Evolutionary conservation across 1,140 invertebrate genomes (phyloP).

Genomic region (Tetramorium simillimum): DNA sequence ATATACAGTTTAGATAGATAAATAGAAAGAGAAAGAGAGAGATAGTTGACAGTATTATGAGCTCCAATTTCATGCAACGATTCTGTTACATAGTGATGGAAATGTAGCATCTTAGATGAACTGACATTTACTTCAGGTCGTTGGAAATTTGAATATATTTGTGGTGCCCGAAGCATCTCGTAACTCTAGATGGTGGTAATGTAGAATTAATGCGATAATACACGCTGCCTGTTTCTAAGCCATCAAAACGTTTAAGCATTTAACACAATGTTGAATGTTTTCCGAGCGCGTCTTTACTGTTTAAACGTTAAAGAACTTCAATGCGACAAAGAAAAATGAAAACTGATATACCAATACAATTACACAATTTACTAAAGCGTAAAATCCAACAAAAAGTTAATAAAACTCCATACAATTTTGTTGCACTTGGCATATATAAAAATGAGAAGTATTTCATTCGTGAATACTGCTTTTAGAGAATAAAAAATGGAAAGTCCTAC

Average conservation of each 20-base stretch:
- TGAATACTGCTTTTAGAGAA: not conserved
- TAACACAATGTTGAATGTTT: conserved; percentile 13
- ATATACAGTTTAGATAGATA: conserved; percentile 18
- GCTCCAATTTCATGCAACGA: conserved; percentile 60
- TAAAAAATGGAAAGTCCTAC: not conserved
- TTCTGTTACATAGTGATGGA: conserved; percentile 62
- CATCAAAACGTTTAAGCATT: conserved; percentile 23
- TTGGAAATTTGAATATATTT: conserved; percentile 58
- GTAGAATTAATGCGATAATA: conserved; percentile 34
- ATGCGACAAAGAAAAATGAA: not conserved
- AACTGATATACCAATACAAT: not conserved
- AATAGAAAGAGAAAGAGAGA: too few relatives aligned
- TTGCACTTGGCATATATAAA: not conserved
- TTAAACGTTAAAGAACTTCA: conserved; percentile 1
- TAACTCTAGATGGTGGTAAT: conserved; percentile 35
- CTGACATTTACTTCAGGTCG: conserved; percentile 24
- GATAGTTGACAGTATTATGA: conserved; percentile 12
- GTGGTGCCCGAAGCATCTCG: not conserved
- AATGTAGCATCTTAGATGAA: conserved; percentile 61
- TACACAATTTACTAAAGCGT: not conserved
- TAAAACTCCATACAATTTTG: not conserved
- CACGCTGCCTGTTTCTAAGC: conserved; percentile 1
- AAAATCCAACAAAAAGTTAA: conserved; percentile 13
- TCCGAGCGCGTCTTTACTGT: not conserved
- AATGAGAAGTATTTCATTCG: conserved; percentile 4